Evolutionary conservation across 1,140 invertebrate genomes (phyloP), one percentile per base, ranked within the genome.

Genomic region (Metaphire vulgaris): DNA sequence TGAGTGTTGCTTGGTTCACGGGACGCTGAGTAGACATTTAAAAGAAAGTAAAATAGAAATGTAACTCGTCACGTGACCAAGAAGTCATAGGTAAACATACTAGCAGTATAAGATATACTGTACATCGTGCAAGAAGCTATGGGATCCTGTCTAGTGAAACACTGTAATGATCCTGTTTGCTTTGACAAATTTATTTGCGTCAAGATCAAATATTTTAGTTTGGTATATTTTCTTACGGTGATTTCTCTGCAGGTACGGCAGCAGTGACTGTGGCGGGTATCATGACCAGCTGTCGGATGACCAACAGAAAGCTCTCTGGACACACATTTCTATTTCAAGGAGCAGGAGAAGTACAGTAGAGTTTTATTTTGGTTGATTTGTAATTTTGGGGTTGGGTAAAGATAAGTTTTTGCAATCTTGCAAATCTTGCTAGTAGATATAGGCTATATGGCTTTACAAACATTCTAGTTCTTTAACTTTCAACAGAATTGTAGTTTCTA

Each of bases 311-410:
- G 69, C 74, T 87, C 21, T 74, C 77, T 31, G 82, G 86, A 2
- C 83, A 85, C 77, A 81, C 80, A 12, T 86, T 85, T 80, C 79
- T 87, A 21, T 86, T 86, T 75, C 83, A 85, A 73, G 86, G 86
- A n/a, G 85, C 86, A 69, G 86, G 86, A 74, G 85, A 86, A 81
- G 41, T 21, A 56, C n/a, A n/a, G 85, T 86, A 79, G 79, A 74
- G 2, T n/a, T 28, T 72, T 34, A 34, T 16, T 15, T 16, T 41
- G 28, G 15, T 69, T 69, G 21, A 30, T 65, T 65, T 65, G 14
- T 65, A 15, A 15, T 15, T 65, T 65, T 26, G 26, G 26, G 14
- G 14, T 65, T 65, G 56, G 56, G 56, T 15, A 65, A 15, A 15
- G 14, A 15, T 65, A 65, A 14, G 26, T 65, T 65, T 65, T 65